Base-by-base conservation (phyloP, 2,797 vertebrate species). In the Oceanodroma leucorhoa region DNA sequence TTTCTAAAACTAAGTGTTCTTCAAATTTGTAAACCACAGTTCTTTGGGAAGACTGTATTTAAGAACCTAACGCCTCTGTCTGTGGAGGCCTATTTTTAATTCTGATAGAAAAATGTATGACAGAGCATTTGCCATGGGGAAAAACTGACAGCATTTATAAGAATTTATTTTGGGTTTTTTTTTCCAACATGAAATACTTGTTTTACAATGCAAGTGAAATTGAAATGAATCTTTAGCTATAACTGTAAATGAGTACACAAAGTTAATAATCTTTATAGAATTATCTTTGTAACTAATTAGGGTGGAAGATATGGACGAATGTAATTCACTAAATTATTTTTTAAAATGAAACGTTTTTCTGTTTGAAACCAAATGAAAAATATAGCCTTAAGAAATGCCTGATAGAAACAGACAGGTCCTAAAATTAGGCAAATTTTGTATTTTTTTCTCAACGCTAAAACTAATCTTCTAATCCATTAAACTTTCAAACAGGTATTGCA, bases 311-410 rank as follows among this genome's bases (percentile, higher is more conserved):
- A 96, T 84, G 88, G 96, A 98, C 96, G 97, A 98, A 98, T 98
- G 97, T 98, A 98, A 98, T 97, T 98, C 97, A 98, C 98, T 98
- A 98, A 98, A 98, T 98, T 98, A 98, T 98, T 98, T 98, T 98
- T 98, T 97, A 98, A 98, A 98, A 94, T 94, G 94, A 97, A 98
- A 97, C 91, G 57, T 96, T 96, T 96, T 97, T 98, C 96, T 97
- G 97, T 98, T 98, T 96, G 97, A 98, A 98, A 97, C 98, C 98
- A 98, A 98, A 98, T 98, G 98, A 98, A 97, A 97, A 98, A 97
- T 96, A 97, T 97, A 97, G 98, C 98, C 98, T 98, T 98, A 98
- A 98, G 95, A 98, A 97, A 97, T 96, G 93, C 97, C 97, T 98
- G 97, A 95, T 98, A 97, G 97, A 97, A 98, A 91, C 92, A 94